Percentiles rank a stretch among this genome's conserved stretches.
These are phyloP conservation scores for Gobionotothen gibberifrons DNA, from an alignment of 2,797 vertebrate species.

Conservation along the genomic window DNA sequence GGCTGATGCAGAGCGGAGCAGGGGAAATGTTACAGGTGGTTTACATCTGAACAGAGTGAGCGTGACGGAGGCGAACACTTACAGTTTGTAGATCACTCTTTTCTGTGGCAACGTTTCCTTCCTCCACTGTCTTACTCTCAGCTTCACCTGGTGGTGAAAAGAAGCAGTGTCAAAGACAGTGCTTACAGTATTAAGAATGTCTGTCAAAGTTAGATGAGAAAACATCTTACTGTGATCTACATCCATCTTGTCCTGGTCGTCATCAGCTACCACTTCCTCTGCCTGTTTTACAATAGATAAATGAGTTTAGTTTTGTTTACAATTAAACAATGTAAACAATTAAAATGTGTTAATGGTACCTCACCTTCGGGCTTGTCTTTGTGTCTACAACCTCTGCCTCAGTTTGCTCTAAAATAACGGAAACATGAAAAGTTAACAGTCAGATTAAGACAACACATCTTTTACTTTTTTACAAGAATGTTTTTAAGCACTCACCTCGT, in stretches of 20 bases:
- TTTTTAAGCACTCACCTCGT: conserved; percentile 46
- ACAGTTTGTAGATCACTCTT: conserved; percentile 47
- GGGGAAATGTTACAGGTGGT: neutral
- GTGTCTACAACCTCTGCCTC: conserved; percentile 29
- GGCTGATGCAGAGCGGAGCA: too few relatives aligned
- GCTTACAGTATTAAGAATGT: neutral
- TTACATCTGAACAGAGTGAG: neutral
- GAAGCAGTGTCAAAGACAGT: neutral
- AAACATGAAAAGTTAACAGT: neutral
- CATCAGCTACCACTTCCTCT: conserved; percentile 31
- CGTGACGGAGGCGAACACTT: conserved; percentile 17
- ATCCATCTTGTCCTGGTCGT: conserved; percentile 34
- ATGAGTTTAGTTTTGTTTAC: neutral
- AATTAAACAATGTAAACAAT: neutral
- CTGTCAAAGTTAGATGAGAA: neutral
- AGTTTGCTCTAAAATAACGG: conserved; percentile 54
- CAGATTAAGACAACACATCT: neutral
- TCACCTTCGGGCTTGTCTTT: conserved; percentile 43
- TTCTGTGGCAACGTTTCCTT: conserved; percentile 22
- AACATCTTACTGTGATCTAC: conserved; percentile 39
- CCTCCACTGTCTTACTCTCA: conserved; percentile 46
- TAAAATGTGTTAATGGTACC: neutral
- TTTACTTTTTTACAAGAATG: neutral
- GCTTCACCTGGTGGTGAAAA: conserved; percentile 53
- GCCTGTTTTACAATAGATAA: conserved; percentile 35